Evolutionary conservation across 2,797 vertebrate species (phyloP).

Genomic region (Ctenopoma kingsleyae): DNA sequence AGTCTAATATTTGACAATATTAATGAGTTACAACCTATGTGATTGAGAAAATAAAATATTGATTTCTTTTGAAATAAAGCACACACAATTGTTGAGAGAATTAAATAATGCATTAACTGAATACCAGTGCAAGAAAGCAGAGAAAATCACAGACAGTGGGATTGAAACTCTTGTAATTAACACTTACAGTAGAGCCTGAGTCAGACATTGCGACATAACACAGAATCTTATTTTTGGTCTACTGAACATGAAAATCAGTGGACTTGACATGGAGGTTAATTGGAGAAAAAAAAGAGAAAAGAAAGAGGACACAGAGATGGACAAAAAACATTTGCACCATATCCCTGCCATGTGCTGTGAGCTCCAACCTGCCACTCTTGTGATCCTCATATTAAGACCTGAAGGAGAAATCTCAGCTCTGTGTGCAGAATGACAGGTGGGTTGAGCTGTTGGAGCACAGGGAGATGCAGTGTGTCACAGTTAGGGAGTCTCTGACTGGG

Average conservation of each 20-base stretch:
- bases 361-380: slow-evolving; percentile 29
- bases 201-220: slow-evolving; percentile 55
- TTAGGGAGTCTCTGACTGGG: slow-evolving; percentile 33
- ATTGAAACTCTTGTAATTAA: slow-evolving; percentile 39
- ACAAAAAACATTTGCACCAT: slow-evolving; percentile 59
- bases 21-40: slow-evolving; percentile 28
- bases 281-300: slow-evolving; percentile 13
- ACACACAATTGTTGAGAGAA: slow-evolving; percentile 46
- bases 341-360: slow-evolving; percentile 72
- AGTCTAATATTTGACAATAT: slow-evolving; percentile 40
- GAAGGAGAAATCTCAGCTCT: slow-evolving; percentile 29
- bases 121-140: slow-evolving; percentile 74
- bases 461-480: slow-evolving; percentile 27
- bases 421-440: slow-evolving; percentile 12
- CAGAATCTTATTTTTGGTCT: slow-evolving; percentile 42
- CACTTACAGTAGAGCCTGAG: slow-evolving; percentile 61
- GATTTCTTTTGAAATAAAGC: slow-evolving; percentile 54
- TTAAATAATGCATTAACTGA: slow-evolving; percentile 74
- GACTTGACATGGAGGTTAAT: slow-evolving; percentile 35
- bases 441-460: slow-evolving; percentile 1
- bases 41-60: slow-evolving; percentile 30
- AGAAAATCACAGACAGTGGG: slow-evolving; percentile 60
- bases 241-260: slow-evolving; percentile 46
- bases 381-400: slow-evolving; percentile 42
- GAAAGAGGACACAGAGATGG: slow-evolving; percentile 29